Base-by-base conservation (phyloP, 2,797 vertebrate species). In the Ceyx erithaca region DNA sequence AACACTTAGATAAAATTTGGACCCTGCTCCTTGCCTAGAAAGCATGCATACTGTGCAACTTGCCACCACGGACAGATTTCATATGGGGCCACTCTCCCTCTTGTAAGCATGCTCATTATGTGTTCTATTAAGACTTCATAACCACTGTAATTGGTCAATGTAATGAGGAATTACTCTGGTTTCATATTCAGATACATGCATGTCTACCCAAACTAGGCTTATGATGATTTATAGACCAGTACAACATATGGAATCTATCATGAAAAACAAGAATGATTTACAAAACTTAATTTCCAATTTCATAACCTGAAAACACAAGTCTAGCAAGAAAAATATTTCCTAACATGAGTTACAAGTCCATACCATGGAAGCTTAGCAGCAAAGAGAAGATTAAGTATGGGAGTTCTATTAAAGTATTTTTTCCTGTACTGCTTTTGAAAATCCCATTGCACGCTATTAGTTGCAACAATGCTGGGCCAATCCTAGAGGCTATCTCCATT, bases 401-500 rank as follows among this genome's bases (percentile, higher is more conserved):
- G 68, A 87, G 71, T 82, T 91, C 59, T 90, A 68, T 80, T 73
- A 71, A 87, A 92, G 61, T 61, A 43, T 70, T 78, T 95, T 88
- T 91, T 62, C 67, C 85, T 81, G 75, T 85, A 87, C 51, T 69
- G 77, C 77, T 87, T 95, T 80, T 82, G 80, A 90, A 94, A 96
- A 91, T 91, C 83, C 71, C 77, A 80, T 71, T 77, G 73, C 46
- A 86, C 43, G 10, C 41, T 88, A 58, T 73, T 91, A 84, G 67
- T 35, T 86, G 54, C 61, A 71, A 81, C 79, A 94, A 5, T 30
- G 14, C 78, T 51, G 61, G 54, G 46, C 64, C 94, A 90, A 80
- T 86, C 87, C 85, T 87, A 76, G 89, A 84, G 94, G 52, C 28
- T 70, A 8, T 77, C 70, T 84, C 90, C 75, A 79, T 63, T 84